A percentile compares a stretch with the other conserved stretches of the same genome.
These are phyloP conservation scores for Sebastes baramenuke DNA, from an alignment of 2,797 vertebrate species.

Conservation along the genomic window DNA sequence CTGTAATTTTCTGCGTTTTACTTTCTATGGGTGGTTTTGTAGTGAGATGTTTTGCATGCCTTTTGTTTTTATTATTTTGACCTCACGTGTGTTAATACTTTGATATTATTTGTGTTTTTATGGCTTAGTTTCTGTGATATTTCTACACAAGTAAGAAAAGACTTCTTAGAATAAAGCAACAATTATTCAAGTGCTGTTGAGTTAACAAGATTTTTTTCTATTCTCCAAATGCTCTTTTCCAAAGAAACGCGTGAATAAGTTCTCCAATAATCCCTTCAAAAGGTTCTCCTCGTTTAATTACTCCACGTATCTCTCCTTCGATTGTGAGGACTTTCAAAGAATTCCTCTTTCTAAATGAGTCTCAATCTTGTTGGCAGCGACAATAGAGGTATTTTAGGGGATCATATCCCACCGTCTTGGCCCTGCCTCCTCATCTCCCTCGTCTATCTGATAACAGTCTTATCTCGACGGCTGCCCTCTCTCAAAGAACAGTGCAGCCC, in stretches of 20 bases:
- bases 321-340: conserved; percentile 32
- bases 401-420: conserved; percentile 33
- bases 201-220: background rate
- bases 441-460: conserved; percentile 50
- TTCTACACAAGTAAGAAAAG: background rate
- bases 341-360: conserved; percentile 38
- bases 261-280: conserved; percentile 48
- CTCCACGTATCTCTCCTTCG: background rate
- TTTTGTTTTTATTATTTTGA: background rate
- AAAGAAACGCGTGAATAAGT: conserved; percentile 16
- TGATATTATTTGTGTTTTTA: background rate
- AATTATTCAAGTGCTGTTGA: background rate
- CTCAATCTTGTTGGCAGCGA: conserved; percentile 29
- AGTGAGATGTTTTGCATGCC: background rate
- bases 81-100: background rate
- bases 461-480: conserved; percentile 52
- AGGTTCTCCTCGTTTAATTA: conserved; percentile 39
- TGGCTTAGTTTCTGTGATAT: background rate
- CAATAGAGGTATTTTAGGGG: conserved; percentile 47
- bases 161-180: background rate
- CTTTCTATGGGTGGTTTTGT: background rate
- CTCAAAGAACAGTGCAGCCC: conserved; percentile 29
- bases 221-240: conserved; percentile 11
- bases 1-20: conserved; percentile 14
- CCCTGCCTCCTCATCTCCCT: conserved; percentile 49